Conservation (phyloP, 2,797 vertebrate species). For the Phalloptychus januarius region DNA sequence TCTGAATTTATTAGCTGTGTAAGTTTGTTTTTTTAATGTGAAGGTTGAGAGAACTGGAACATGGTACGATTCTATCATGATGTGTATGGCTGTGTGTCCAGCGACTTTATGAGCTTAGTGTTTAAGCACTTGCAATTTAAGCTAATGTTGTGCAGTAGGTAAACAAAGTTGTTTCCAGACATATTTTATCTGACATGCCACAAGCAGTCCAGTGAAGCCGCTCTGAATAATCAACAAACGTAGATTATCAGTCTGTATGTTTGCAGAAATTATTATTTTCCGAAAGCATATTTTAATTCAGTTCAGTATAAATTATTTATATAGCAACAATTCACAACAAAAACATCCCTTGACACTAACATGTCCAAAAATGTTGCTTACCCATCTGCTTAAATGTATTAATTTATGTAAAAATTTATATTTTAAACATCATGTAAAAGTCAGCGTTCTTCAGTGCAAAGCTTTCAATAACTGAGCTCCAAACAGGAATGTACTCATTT, state of each 20-base stretch:
- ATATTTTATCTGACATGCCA: background rate
- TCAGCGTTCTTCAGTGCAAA: background rate
- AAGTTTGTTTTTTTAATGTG: constrained; percentile 44
- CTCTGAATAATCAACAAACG: background rate
- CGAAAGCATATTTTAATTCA: background rate
- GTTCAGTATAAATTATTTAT: background rate
- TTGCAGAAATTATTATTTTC: background rate
- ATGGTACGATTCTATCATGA: constrained; percentile 26
- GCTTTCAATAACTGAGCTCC: background rate
- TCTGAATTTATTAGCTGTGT: constrained; percentile 50
- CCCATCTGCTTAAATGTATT: background rate
- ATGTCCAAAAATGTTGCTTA: background rate
- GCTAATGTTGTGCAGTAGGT: background rate
- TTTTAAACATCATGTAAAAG: background rate
- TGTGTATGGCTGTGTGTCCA: constrained; percentile 7
- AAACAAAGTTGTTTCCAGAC: background rate
- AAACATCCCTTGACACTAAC: background rate
- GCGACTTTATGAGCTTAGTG: constrained; percentile 14
- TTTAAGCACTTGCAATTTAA: background rate
- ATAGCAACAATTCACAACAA: background rate
- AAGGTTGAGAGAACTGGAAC: constrained; percentile 41
- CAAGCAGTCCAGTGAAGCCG: background rate
- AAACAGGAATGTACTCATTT: background rate
- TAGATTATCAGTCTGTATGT: background rate
- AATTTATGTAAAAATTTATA: background rate